Base-by-base conservation (phyloP, 2,797 vertebrate genomes). In the Echeneis naucrates region DNA sequence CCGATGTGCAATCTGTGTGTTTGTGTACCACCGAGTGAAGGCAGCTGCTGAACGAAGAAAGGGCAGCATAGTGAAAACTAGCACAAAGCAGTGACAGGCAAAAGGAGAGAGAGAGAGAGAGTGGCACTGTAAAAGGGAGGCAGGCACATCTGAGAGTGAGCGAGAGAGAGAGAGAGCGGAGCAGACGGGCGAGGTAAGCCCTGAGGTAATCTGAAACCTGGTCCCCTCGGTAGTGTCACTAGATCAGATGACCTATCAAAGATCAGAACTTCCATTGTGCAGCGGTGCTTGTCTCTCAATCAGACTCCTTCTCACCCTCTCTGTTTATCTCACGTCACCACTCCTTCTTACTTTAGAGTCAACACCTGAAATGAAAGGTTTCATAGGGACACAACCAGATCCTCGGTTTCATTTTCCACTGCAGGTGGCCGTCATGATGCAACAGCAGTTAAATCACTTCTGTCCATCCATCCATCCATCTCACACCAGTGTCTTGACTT, bases 161-260 rank as follows among this genome's bases (percentile, higher is more conserved):
- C 59, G 13, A 60, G 2, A 27, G 55, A 51, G 32, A 61, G 52
- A 52, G 69, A 65, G 47, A 57, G 75, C 57, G 54, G 58, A 65
- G 59, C 80, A 86, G 87, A 86, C 67, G 81, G 80, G 85, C 87
- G 72, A 87, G 93, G 93, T 93, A 90, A 93, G 91, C 87, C 93
- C 91, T 92, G 21, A 55, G 68, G 94, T 94, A 95, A 95, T 83
- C 66, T 73, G 93, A 95, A 85, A 81, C 92, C 54, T 57, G 27
- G 81, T 82, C 77, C 82, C 76, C 56, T 78, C 37, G 30, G 81
- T 82, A 75, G 84, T 84, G 86, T 87, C 81, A 78, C 84, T 42
- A 88, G 93, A 95, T 95, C 94, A 87, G 89, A 88, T 95, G 92
- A 93, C 94, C 93, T 94, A 93, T 94, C 94, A 93, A 91, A 95